Base-by-base conservation (phyloP, 2,797 vertebrate genomes). In the Megaceryle alcyon region DNA sequence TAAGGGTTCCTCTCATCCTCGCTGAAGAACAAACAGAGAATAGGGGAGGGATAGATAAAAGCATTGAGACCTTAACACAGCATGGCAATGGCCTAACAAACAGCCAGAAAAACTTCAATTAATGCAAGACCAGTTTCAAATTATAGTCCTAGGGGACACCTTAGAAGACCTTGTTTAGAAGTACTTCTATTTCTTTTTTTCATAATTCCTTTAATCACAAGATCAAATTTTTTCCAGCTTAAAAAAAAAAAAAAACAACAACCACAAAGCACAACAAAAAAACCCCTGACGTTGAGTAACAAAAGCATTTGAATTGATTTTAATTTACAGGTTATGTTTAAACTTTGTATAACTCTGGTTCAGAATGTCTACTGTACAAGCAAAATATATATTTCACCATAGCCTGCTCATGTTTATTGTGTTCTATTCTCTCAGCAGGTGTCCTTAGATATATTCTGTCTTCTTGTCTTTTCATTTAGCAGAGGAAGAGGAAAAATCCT, bases 21-120 rank as follows among this genome's bases (percentile, higher is more conserved):
- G 10, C 94, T 96, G 91, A 96, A 97, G 88, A 97, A 96, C 93
- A 97, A 97, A 95, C 51, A 92, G 88, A 93, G 81, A 83, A 83
- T 70, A 95, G 88, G 88, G 76, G 71, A 87, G 72, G 43, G 71
- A 54, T 90, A 92, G 90, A 96, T 96, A 88, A 97, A 97, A 96
- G 94, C 78, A 53, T 46, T 0, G 7, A 96, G 88, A 95, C 88
- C 93, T 97, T 96, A 94, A 96, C 76, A 4, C 89, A 94, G 86
- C 86, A 88, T 65, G 93, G 65, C 96, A 83, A 88, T 76, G 92
- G 83, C 89, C 96, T 94, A 90, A 96, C 92, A 97, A 97, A 96
- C 88, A 97, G 68, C 46, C 65, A 94, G 86, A 91, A 77, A 88
- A 94, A 70, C 64, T 81, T 88, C 96, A 98, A 97, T 98, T 97